Percentiles rank a stretch among this genome's conserved stretches.
Conservation (phyloP, 2,113 vertebrate genomes). For the Helogale parvula region DNA sequence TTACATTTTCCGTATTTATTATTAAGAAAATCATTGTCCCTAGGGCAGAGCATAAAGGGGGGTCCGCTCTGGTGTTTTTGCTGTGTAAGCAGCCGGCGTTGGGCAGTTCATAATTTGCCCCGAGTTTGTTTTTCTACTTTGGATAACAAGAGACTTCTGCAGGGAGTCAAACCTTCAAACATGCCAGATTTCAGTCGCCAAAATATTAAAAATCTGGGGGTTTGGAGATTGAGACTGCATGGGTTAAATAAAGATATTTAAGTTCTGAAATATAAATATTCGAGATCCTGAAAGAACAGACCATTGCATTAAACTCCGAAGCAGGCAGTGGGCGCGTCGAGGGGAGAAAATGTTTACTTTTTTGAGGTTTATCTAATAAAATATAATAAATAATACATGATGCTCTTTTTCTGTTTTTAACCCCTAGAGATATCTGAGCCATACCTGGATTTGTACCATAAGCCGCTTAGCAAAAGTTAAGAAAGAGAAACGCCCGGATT, state of each 20-base stretch:
- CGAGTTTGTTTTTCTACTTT: slow-evolving; percentile 68
- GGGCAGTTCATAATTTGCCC: slow-evolving; percentile 79
- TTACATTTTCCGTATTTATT: slow-evolving; percentile 80
- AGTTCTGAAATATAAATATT: slow-evolving; percentile 74
- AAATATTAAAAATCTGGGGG: slow-evolving; percentile 72
- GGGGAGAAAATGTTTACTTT: slow-evolving; percentile 81
- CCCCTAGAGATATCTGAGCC: slow-evolving; percentile 46
- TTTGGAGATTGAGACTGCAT: slow-evolving; percentile 62
- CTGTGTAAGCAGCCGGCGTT: slow-evolving; percentile 74
- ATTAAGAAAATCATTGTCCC: slow-evolving; percentile 82
- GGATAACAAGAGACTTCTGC: slow-evolving; percentile 80
- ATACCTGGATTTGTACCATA: slow-evolving; percentile 67
- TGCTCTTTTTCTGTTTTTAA: slow-evolving; percentile 20
- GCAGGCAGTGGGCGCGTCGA: slow-evolving; percentile 61
- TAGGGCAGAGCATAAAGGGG: slow-evolving; percentile 70
- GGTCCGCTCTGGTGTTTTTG: slow-evolving; percentile 70
- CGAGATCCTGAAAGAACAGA: slow-evolving; percentile 72
- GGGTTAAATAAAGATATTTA: slow-evolving; percentile 79
- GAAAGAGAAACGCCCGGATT: slow-evolving; percentile 59
- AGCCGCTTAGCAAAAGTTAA: slow-evolving; percentile 54
- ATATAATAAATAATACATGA: slow-evolving; percentile 73
- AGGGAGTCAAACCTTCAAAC: slow-evolving; percentile 67
- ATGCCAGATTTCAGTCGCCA: slow-evolving; percentile 66
- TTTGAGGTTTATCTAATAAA: slow-evolving; percentile 80
- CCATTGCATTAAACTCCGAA: slow-evolving; percentile 69